Evolutionary conservation across 2,797 vertebrate species (phyloP).

Genomic region (Cichlasoma orientale): DNA sequence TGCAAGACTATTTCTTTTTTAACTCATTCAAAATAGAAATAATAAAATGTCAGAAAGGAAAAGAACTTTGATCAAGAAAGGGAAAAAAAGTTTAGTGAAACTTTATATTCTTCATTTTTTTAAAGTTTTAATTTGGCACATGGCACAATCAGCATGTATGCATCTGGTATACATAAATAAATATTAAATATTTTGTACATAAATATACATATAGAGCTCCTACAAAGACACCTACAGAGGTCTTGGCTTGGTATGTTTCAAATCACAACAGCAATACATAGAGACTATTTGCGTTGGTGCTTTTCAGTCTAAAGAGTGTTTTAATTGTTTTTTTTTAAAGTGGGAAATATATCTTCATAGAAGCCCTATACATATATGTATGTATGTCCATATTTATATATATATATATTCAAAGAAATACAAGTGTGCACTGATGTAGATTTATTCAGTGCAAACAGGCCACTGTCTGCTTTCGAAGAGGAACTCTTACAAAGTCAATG

Average conservation of each 20-base stretch:
- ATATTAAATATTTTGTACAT: conserved; percentile 90
- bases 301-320: conserved; percentile 59
- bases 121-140: conserved; percentile 89
- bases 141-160: conserved; percentile 89
- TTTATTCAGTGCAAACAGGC: conserved; percentile 84
- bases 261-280: conserved; percentile 66
- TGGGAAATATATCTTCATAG: conserved; percentile 76
- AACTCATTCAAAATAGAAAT: conserved; percentile 65
- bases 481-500: conserved; percentile 83
- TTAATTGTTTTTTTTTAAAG: conserved; percentile 44
- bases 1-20: conserved; percentile 56
- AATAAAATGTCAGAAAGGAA: conserved; percentile 55
- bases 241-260: conserved; percentile 68
- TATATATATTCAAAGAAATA: conserved; percentile 85
- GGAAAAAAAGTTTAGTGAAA: conserved; percentile 78
- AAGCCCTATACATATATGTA: conserved; percentile 88
- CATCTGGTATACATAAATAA: conserved; percentile 90
- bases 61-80: conserved; percentile 73
- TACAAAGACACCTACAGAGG: conserved; percentile 78
- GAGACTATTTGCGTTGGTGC: conserved; percentile 58
- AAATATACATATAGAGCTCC: conserved; percentile 88
- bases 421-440: conserved; percentile 80
- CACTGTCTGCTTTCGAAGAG: conserved; percentile 79
- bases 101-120: conserved; percentile 82
- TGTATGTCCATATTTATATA: conserved; percentile 86